phyloP scores from a whole-genome alignment of 1,140 invertebrate genomes.

The Drosophila subpulchrella region DNA sequence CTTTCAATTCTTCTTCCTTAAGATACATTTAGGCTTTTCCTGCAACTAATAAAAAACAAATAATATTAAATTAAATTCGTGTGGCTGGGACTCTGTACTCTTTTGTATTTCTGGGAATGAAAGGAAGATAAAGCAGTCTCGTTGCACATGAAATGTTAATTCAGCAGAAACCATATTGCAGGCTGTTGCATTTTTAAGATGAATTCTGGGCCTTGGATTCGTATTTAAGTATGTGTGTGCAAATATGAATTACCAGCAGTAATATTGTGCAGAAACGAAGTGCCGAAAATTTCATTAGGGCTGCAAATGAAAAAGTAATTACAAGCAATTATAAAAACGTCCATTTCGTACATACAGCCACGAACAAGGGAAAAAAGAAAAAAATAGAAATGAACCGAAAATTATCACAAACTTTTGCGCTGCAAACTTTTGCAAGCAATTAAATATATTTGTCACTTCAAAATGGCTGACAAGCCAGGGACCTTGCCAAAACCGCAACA shows the following conservation, averaged over 20 bases:
- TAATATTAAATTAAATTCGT: slow-evolving; percentile 56
- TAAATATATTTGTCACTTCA: slow-evolving; percentile 78
- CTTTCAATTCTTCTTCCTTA: too few relatives aligned
- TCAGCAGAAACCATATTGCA: slow-evolving; percentile 46
- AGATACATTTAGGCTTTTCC: too few relatives aligned
- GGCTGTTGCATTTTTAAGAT: slow-evolving; percentile 28
- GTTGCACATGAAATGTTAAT: slow-evolving; percentile 60
- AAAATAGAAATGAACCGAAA: slow-evolving; percentile 28
- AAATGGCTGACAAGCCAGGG: slow-evolving; percentile 71
- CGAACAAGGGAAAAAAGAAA: slow-evolving; percentile 16
- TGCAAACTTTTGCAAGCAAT: slow-evolving; percentile 75
- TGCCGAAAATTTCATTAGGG: slow-evolving; percentile 38
- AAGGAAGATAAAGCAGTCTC: slow-evolving; percentile 2
- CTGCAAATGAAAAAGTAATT: slow-evolving; percentile 69
- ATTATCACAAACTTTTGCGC: slow-evolving; percentile 57
- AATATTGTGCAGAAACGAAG: slow-evolving; percentile 8
- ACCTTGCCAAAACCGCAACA: slow-evolving; percentile 54
- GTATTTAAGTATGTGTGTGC: not conserved
- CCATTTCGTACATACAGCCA: slow-evolving; percentile 63
- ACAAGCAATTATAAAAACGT: slow-evolving; percentile 69
- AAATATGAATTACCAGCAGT: not conserved
- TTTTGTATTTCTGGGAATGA: slow-evolving; percentile 5
- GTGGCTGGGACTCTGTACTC: slow-evolving; percentile 8
- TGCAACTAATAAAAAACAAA: slow-evolving; percentile 13
- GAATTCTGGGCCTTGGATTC: slow-evolving; percentile 3